Base-by-base conservation (phyloP, 2,797 vertebrate genomes). In the Thamnophis elegans region DNA sequence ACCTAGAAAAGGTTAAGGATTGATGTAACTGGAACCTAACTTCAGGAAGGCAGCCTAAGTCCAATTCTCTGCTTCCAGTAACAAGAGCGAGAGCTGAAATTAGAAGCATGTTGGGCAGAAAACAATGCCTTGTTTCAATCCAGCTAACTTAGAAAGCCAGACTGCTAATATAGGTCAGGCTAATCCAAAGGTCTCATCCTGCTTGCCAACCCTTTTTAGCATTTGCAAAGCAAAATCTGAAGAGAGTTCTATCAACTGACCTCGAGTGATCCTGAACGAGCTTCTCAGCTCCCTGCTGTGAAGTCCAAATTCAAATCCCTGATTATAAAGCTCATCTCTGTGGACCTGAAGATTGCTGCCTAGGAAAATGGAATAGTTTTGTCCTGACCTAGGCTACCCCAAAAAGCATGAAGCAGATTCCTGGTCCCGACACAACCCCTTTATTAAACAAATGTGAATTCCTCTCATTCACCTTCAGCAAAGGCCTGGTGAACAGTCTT, bases 301-400 rank as follows among this genome's bases (percentile, higher is more conserved):
- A 0, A 89, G 88, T 91, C 16, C 68, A 73, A 20, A 36, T 73
- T 36, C 32, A 73, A 20, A 8, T 9, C 32, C 68, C 93, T 32
- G 55, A 4, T 86, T 73, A 36, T 36, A 73, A 36, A 90, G 47
- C 94, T 95, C 88, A 92, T 36, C 58, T 54, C 85, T 94, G 90
- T 88, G 94, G 95, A 90, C 90, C 89, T 94, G 59, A 0, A 92
- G 87, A 92, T 93, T 94, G 88, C 73, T 89, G 91, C 91, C 91
- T 82, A 92, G 47, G 22, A 36, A 56, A 91, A 26, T 11, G 8
- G 42, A 82, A 42, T 18, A 28, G 56, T 93, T 51, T 51, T 51
- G 5, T 51, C 6, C 47, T 51, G 47, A 51, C 5, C 47, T 7
- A 51, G 47, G 47, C 5, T 51, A 51, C 47, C 47, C 47, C 5